These are phyloP conservation scores for Pterocles burchelli DNA, from an alignment of 2,113 vertebrate species.

Conservation along the genomic window DNA sequence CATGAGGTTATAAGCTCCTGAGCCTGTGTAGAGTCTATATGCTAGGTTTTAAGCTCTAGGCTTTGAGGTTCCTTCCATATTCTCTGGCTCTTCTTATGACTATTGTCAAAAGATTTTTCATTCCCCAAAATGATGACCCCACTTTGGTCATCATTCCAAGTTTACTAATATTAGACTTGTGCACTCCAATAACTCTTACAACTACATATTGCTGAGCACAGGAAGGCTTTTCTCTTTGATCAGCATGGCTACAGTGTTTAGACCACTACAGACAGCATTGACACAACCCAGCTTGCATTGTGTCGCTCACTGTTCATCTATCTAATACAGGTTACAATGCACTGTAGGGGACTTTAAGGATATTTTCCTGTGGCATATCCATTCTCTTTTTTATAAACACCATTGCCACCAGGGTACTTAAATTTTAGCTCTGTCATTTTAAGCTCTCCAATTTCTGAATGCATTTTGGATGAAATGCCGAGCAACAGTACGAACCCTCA, in stretches of 20 bases:
- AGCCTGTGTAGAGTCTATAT: not conserved
- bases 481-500: fast-evolving
- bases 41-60: not conserved
- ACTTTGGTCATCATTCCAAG: not conserved
- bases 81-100: not conserved
- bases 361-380: not conserved
- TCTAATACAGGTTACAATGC: not conserved
- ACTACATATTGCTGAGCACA: not conserved
- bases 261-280: not conserved
- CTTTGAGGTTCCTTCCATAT: not conserved
- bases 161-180: not conserved
- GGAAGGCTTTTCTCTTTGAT: not conserved
- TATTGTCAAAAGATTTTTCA: not conserved
- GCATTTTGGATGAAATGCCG: not conserved
- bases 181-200: not conserved
- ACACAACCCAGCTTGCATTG: too few relatives aligned
- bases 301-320: not conserved
- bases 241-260: fast-evolving
- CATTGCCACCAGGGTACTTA: not conserved
- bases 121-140: not conserved
- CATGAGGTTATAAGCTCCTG: not conserved
- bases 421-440: not conserved
- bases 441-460: fast-evolving
- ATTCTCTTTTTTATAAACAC: not conserved
- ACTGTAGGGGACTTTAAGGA: not conserved